These are phyloP conservation scores for Pseudorhombus dupliciocellatus DNA, from an alignment of 2,113 vertebrate genomes.

Conservation along the genomic window DNA sequence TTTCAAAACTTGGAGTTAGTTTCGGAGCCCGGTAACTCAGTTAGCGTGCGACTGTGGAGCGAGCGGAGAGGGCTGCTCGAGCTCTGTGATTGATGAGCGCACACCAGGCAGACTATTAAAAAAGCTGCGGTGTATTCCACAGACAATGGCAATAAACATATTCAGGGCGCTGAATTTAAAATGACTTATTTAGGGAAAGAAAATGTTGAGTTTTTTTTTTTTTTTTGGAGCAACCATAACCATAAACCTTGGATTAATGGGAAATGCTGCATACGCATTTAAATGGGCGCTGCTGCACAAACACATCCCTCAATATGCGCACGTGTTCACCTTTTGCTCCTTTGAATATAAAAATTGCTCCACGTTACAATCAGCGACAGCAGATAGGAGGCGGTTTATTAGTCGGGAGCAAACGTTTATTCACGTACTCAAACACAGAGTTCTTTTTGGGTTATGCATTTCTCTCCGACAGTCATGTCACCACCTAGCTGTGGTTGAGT, in stretches of 20 bases:
- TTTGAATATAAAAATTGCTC: slow-evolving; percentile 11
- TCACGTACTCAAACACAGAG: background rate
- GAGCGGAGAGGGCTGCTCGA: slow-evolving; percentile 85
- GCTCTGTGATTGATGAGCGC: slow-evolving; percentile 91
- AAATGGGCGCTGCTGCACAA: slow-evolving; percentile 49
- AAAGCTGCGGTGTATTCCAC: slow-evolving; percentile 82
- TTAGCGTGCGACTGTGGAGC: slow-evolving; percentile 88
- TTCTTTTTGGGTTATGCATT: background rate
- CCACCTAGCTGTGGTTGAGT: too few species aligned
- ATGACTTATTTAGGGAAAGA: slow-evolving; percentile 78
- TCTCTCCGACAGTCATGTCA: background rate
- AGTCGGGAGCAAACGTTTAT: background rate
- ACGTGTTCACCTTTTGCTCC: slow-evolving; percentile 15
- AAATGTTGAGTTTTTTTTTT: slow-evolving; percentile 60
- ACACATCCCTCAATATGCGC: slow-evolving; percentile 22
- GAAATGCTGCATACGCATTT: slow-evolving; percentile 53
- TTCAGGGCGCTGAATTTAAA: slow-evolving; percentile 81
- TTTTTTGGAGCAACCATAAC: slow-evolving; percentile 63
- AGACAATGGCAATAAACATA: slow-evolving; percentile 85
- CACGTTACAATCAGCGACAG: slow-evolving; percentile 21
- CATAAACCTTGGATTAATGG: slow-evolving; percentile 75
- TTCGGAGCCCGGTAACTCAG: slow-evolving; percentile 89
- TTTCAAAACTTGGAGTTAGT: slow-evolving; percentile 97
- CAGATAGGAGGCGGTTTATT: background rate
- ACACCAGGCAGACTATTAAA: slow-evolving; percentile 82